A percentile compares a stretch with the other conserved stretches of the same genome.
Evolutionary conservation across 2,888 invertebrate species (phyloP).

Genomic region (Polylopha cassiicola): DNA sequence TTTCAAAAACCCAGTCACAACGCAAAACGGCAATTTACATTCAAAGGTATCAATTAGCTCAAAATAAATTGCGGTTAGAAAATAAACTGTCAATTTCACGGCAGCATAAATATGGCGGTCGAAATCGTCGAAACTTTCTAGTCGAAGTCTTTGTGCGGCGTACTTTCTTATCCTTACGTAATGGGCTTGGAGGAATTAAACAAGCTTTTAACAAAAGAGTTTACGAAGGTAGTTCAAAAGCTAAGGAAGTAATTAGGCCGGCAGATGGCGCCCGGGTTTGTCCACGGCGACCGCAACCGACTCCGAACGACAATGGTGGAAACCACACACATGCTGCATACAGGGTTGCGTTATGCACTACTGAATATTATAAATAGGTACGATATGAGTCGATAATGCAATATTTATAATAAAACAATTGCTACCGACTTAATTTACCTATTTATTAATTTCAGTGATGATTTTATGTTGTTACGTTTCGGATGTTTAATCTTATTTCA

Average conservation of each 20-base stretch:
- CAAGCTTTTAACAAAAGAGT: conserved; percentile 18
- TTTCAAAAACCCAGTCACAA: too few relatives aligned
- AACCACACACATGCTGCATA: conserved; percentile 4
- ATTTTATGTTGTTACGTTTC: too few relatives aligned
- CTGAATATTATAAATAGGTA: too few relatives aligned
- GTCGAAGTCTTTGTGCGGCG: conserved; percentile 49
- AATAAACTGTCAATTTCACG: conserved; percentile 59
- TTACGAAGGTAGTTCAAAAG: conserved; percentile 43
- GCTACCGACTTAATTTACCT: too few relatives aligned
- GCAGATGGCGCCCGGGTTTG: conserved; percentile 60
- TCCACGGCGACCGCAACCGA: conserved; percentile 32
- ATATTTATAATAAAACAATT: background rate
- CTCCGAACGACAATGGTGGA: conserved; percentile 28
- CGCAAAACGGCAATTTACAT: too few relatives aligned
- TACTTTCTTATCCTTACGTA: conserved; percentile 62
- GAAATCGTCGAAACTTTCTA: conserved; percentile 52
- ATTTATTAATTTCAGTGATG: too few relatives aligned
- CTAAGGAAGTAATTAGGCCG: conserved; percentile 66
- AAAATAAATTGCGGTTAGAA: conserved; percentile 52
- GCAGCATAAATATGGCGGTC: conserved; percentile 51
- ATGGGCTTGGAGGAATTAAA: conserved; percentile 58
- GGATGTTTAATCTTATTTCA: too few relatives aligned
- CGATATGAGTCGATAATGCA: background rate
- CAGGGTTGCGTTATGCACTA: conserved; percentile 5
- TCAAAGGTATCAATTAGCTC: conserved; percentile 32